Conservation (phyloP, 2,113 vertebrate genomes). For the Riparia riparia region DNA sequence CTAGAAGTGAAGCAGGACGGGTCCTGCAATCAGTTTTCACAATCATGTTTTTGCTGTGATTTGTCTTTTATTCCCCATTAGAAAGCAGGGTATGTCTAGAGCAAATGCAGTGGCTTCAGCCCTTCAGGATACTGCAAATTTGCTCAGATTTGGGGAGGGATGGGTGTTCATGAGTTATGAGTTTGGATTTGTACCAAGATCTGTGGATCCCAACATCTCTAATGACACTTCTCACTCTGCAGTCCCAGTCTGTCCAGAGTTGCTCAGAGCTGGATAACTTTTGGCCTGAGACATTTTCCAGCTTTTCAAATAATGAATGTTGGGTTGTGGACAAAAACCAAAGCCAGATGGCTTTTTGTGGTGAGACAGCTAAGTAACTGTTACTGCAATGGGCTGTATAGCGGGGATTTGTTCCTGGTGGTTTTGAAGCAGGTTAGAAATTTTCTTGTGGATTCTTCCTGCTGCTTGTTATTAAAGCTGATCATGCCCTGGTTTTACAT, state of each 20-base stretch:
- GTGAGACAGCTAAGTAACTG: background rate
- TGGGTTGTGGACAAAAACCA: constrained; percentile 13
- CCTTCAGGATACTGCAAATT: background rate
- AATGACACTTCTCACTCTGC: background rate
- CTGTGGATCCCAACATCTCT: background rate
- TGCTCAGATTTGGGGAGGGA: background rate
- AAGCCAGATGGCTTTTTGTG: constrained; percentile 34
- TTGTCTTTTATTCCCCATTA: constrained; percentile 48
- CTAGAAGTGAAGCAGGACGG: constrained; percentile 61
- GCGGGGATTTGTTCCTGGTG: background rate
- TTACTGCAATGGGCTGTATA: background rate
- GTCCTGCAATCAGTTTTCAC: constrained; percentile 68
- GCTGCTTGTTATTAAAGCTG: background rate
- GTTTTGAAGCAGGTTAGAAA: constrained; percentile 21
- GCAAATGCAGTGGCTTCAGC: background rate
- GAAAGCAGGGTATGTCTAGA: constrained; percentile 25
- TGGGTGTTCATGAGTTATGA: background rate
- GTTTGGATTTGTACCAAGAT: background rate
- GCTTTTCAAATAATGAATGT: background rate
- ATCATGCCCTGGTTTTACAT: background rate
- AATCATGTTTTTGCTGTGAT: background rate
- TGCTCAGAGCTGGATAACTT: background rate
- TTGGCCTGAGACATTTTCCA: background rate
- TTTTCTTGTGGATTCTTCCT: background rate
- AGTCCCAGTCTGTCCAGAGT: background rate